Conservation (phyloP, 2,797 vertebrate genomes). For the Falco berigora region DNA sequence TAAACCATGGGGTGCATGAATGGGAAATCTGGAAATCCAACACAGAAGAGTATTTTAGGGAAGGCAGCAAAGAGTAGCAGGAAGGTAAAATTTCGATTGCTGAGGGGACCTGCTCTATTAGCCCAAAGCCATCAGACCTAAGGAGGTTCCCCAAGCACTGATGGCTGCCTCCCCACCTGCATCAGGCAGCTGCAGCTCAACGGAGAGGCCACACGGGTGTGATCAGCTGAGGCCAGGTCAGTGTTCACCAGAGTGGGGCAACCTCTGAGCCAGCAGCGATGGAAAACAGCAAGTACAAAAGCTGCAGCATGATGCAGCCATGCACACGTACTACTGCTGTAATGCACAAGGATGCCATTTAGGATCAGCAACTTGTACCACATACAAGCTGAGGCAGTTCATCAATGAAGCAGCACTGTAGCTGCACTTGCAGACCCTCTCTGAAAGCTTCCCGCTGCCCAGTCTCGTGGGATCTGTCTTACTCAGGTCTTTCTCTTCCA, state of each 20-base stretch:
- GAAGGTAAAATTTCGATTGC: neutral
- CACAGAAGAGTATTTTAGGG: neutral
- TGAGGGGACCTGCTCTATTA: neutral
- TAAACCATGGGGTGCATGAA: neutral
- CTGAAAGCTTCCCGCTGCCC: neutral
- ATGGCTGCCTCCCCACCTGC: neutral
- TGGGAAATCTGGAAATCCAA: neutral
- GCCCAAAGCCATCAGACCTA: neutral
- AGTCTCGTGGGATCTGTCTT: neutral
- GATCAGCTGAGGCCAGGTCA: neutral
- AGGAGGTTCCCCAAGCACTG: neutral
- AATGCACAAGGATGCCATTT: neutral
- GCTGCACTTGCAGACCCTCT: neutral
- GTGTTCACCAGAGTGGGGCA: neutral
- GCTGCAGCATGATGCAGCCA: neutral
- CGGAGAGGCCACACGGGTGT: accelerated
- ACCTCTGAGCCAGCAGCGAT: neutral
- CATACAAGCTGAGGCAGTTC: neutral
- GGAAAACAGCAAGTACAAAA: neutral
- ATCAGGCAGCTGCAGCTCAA: neutral
- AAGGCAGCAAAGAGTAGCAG: neutral
- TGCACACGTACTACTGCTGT: accelerated
- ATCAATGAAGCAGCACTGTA: neutral
- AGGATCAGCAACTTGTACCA: neutral
- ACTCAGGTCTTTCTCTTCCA: neutral